phyloP scores from a whole-genome alignment of 53 echinoderm and acorn worm genomes.

The Echinometra lucunter region DNA sequence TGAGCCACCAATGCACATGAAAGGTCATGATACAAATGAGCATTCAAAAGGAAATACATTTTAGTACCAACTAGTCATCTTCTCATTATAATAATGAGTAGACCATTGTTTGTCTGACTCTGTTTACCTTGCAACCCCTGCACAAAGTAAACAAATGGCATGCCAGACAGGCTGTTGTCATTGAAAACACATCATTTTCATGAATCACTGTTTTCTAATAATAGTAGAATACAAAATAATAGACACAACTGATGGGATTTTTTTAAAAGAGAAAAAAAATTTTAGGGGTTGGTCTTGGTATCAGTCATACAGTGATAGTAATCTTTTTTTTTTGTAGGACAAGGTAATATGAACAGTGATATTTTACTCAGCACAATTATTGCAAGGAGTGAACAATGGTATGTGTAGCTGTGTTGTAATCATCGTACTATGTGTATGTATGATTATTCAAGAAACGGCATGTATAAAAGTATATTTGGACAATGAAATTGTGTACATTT shows the following conservation, averaged over 20 bases:
- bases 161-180: constrained; percentile 25
- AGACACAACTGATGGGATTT: constrained; percentile 3
- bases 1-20: background rate
- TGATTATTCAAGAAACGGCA: background rate
- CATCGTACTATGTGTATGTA: too few species aligned
- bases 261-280: background rate
- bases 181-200: constrained; percentile 46
- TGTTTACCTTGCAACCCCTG: constrained; percentile 46
- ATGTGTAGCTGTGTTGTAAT: background rate
- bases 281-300: background rate
- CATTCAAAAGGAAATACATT: constrained; percentile 21
- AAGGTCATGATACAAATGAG: constrained; percentile 1
- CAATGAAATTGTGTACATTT: too few species aligned
- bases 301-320: background rate
- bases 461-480: background rate
- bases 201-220: constrained; percentile 51
- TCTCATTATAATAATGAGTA: constrained; percentile 10
- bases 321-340: background rate
- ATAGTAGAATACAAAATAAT: background rate
- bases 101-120: constrained; percentile 12
- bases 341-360: background rate
- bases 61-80: background rate
- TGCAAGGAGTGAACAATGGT: background rate
- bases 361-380: background rate
- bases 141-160: constrained; percentile 23